A percentile compares a stretch with the other conserved stretches of the same genome.
Evolutionary conservation across 2,113 vertebrate genomes (phyloP).

Genomic region (Oreochromis tanganicae): DNA sequence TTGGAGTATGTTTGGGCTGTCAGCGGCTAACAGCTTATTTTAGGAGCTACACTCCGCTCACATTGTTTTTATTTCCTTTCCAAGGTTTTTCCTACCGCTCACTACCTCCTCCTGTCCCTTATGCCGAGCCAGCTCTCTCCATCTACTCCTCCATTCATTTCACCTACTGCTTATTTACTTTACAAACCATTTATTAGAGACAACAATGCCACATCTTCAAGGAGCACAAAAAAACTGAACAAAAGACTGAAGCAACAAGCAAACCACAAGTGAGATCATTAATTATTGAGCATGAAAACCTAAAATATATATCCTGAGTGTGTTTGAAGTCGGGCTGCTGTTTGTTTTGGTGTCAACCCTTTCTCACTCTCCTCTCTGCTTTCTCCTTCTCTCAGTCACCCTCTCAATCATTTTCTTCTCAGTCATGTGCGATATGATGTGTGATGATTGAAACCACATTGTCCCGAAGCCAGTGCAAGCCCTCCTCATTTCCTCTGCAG

Average conservation of each 20-base stretch:
- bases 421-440: constrained; percentile 40
- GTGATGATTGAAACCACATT: constrained; percentile 54
- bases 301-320: neutral
- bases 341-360: constrained; percentile 22
- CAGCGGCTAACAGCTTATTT: constrained; percentile 54
- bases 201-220: neutral
- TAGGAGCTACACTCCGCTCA: constrained; percentile 31
- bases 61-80: constrained; percentile 54
- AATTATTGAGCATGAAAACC: constrained; percentile 22
- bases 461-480: constrained; percentile 8
- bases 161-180: neutral
- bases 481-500: constrained; percentile 24
- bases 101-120: constrained; percentile 1
- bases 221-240: neutral
- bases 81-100: constrained; percentile 14
- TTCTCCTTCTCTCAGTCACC: constrained; percentile 22
- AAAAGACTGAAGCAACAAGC: neutral
- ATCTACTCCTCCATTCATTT: neutral
- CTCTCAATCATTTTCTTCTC: constrained; percentile 27
- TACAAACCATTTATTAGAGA: neutral
- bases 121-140: neutral
- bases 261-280: constrained; percentile 14
- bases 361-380: neutral
- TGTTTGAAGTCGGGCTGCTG: constrained; percentile 1
- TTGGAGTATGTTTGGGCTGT: constrained; percentile 38